Evolutionary conservation across 2,797 vertebrate species (phyloP).

Genomic region (Hypotaenidia philippensis): DNA sequence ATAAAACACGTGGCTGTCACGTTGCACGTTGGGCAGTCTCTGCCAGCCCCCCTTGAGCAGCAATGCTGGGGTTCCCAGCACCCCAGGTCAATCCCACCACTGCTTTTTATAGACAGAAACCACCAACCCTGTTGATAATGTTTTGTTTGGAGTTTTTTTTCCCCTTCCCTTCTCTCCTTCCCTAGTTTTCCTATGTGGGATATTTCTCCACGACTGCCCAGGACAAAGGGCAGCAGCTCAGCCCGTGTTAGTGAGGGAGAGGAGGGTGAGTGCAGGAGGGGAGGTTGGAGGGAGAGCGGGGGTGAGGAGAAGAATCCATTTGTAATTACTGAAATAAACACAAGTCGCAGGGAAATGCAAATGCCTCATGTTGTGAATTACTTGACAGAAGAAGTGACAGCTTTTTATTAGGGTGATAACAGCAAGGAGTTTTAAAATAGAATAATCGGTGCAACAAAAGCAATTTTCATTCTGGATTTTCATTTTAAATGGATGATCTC

Average conservation of each 20-base stretch:
- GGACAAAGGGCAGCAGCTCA: neutral
- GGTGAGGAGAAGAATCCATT: slow-evolving; percentile 26
- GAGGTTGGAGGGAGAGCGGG: neutral
- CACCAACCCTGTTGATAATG: neutral
- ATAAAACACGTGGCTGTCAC: neutral
- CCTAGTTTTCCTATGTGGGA: rapidly evolving
- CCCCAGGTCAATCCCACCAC: rapidly evolving
- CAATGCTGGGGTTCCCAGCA: neutral
- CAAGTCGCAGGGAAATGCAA: slow-evolving; percentile 63
- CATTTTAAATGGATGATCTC: slow-evolving; percentile 80
- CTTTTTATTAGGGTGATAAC: slow-evolving; percentile 76
- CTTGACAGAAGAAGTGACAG: slow-evolving; percentile 74
- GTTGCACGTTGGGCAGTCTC: neutral
- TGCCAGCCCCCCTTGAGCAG: neutral
- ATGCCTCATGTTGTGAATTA: slow-evolving; percentile 12
- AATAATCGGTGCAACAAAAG: slow-evolving; percentile 79
- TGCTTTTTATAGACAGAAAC: neutral
- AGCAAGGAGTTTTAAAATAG: slow-evolving; percentile 79
- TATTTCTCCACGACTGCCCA: neutral
- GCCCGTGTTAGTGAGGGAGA: rapidly evolving
- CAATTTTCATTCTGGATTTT: slow-evolving; percentile 80
- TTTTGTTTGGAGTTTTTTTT: no score
- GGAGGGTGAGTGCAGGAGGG: neutral
- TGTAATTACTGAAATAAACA: slow-evolving; percentile 70
- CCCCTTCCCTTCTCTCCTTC: neutral